phyloP scores from a whole-genome alignment of 2,797 vertebrate species.

The Alectoris magna region DNA sequence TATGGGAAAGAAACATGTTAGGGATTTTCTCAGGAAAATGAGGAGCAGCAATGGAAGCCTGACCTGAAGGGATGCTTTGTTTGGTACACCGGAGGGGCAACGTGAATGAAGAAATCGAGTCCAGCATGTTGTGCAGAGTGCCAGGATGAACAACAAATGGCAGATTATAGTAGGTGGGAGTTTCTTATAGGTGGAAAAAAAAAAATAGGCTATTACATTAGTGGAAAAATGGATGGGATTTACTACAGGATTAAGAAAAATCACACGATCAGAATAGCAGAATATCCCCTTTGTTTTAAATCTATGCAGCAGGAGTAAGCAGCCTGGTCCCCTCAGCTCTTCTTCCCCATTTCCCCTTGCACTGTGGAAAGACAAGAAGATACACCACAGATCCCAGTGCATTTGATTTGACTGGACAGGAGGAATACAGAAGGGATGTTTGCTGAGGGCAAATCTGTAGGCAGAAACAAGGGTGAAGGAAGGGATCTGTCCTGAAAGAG shows the following conservation, averaged over 20 bases:
- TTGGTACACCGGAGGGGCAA: constrained; percentile 14
- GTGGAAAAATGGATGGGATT: neutral
- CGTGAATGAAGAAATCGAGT: neutral
- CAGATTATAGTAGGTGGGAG: neutral
- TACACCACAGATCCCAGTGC: neutral
- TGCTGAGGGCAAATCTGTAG: constrained; percentile 35
- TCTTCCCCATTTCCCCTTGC: neutral
- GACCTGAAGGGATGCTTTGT: constrained; percentile 27
- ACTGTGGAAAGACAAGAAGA: constrained; percentile 6
- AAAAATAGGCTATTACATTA: neutral
- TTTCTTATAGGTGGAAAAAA: neutral
- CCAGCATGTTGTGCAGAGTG: neutral
- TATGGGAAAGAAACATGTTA: neutral
- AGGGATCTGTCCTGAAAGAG: neutral
- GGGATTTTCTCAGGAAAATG: constrained; percentile 9
- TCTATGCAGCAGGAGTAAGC: neutral
- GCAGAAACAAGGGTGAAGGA: neutral
- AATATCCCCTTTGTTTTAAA: neutral
- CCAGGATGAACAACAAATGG: constrained; percentile 21
- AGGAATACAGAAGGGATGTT: constrained; percentile 16
- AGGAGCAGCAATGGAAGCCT: neutral
- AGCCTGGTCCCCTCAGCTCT: neutral
- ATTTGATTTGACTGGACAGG: constrained; percentile 49
- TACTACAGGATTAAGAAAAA: neutral
- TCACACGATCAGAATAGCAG: neutral